Evolutionary conservation across 2,888 invertebrate genomes (phyloP), one percentile per base, ranked within the genome.

Genomic region (Pardosa pseudoannulata): DNA sequence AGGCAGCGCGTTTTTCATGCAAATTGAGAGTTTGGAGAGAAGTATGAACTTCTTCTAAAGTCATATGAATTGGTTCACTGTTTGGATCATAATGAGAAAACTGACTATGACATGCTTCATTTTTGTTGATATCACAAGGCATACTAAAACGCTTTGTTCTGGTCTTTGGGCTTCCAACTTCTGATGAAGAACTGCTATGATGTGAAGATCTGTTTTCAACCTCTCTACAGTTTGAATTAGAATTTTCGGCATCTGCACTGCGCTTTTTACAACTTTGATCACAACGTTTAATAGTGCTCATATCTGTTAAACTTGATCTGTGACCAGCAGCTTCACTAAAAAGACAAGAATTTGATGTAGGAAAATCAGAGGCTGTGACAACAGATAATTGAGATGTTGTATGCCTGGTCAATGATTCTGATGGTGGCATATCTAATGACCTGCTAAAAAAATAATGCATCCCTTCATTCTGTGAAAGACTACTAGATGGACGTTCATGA

Each of bases 11-110:
- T 7, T 71, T 86, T 36, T 80, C 80, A 9, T 80, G 76, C 29
- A 78, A 80, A 65, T 68, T 78, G 16, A 88, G 71, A 39, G 86
- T 88, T 29, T 86, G 83, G 9, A 89, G 76, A 28, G 89, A 89
- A 27, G 79, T 83, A 50, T 88, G 88, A 27, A 90, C 90, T 80
- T 90, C 90, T 80, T 90, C 90, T 81, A 96, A 92, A 11, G 96
- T 96, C 94, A 96, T 95, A 91, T 96, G 96, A 88, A 96, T 94
- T 1, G 95, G 95, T 91, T 96, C 96, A 1, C 93, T 93, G 79
- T 93, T 93, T 88, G 94, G 88, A 78, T 88, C 85, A 28, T 83
- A 79, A 46, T 73, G 70, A n/a, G 80, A 29, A 39, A 56, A 29
- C 29, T 56, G 83, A 78, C 78, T 80, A 29, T 64, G 62, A 16